Percentiles rank a stretch among this genome's conserved stretches.
These are phyloP conservation scores for Protonibea diacanthus DNA, from an alignment of 2,797 vertebrate genomes.

Conservation along the genomic window DNA sequence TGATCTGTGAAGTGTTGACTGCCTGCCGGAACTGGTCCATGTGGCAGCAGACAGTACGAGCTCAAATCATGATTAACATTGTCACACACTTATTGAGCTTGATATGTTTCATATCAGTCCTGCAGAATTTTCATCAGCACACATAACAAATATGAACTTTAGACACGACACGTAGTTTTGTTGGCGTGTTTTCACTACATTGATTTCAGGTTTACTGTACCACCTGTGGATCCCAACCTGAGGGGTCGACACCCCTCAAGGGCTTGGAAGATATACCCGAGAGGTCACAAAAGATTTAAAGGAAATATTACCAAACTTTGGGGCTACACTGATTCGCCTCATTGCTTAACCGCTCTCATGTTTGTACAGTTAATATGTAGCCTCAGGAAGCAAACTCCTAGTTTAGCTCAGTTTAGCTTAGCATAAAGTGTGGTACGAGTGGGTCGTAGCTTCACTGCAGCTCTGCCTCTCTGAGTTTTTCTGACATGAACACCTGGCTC, in stretches of 20 bases:
- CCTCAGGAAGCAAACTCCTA: no score
- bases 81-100: accelerated
- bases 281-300: neutral
- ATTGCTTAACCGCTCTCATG: neutral
- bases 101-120: no score
- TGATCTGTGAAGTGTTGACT: neutral
- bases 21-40: slow-evolving; percentile 12
- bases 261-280: neutral
- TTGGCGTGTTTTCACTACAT: neutral
- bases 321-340: accelerated
- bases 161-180: no score
- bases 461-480: neutral
- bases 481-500: neutral
- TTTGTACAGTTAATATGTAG: neutral
- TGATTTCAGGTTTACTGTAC: neutral
- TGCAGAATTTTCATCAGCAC: no score
- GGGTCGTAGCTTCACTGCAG: neutral
- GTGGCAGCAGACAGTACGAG: neutral
- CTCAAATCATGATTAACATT: neutral
- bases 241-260: neutral
- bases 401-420: neutral
- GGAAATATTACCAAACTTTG: neutral
- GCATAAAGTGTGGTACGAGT: neutral
- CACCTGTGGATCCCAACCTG: neutral
- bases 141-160: neutral